Percentiles rank a stretch among this genome's conserved stretches.
These are phyloP conservation scores for Mormyrus iriodes DNA, from an alignment of 2,113 vertebrate species.

Conservation along the genomic window DNA sequence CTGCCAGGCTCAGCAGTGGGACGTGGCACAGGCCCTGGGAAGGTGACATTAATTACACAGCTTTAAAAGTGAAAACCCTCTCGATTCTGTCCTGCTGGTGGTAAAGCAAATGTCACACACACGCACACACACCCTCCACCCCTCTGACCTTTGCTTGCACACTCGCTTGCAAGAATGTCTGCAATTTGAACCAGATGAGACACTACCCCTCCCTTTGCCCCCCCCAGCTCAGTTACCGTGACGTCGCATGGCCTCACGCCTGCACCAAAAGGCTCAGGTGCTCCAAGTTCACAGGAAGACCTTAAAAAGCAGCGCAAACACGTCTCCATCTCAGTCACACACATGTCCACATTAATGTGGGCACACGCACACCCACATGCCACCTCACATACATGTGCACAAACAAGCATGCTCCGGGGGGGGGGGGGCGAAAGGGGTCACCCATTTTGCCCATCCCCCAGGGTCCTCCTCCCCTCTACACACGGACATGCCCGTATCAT, in stretches of 20 bases:
- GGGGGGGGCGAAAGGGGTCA: conserved; percentile 51
- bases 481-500: neutral
- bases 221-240: neutral
- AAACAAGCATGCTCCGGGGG: neutral
- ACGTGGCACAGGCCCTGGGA: neutral
- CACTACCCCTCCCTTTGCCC: conserved; percentile 15
- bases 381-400: neutral
- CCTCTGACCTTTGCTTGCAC: conserved; percentile 60
- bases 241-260: neutral
- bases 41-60: conserved; percentile 1
- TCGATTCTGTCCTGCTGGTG: neutral
- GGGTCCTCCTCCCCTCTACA: conserved; percentile 31
- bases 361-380: neutral
- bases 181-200: conserved; percentile 65
- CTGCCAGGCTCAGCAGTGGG: neutral
- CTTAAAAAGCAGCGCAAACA: neutral
- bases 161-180: conserved; percentile 62
- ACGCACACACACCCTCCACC: conserved; percentile 36
- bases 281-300: neutral
- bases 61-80: conserved; percentile 6
- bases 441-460: conserved; percentile 43
- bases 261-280: neutral
- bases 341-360: neutral
- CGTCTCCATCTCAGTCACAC: neutral
- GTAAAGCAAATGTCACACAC: conserved; percentile 22